Conservation (phyloP, 1,140 invertebrate genomes). For the Caenorhabditis brenneri region DNA sequence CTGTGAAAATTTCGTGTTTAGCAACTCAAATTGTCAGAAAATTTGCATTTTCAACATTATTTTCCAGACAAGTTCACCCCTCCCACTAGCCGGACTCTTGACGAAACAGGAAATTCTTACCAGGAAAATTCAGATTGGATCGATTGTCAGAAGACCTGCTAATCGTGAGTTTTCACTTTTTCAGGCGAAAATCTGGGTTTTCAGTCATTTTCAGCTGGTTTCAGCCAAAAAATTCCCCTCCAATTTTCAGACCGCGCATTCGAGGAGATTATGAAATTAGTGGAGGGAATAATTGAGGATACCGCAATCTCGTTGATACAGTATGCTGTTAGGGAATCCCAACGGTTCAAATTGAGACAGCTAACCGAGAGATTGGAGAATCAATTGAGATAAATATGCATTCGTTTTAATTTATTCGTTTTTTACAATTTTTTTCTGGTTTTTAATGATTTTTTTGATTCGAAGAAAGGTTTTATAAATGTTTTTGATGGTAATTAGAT, state of each 20-base stretch:
- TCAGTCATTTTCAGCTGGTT: background rate
- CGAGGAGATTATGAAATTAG: constrained; percentile 18
- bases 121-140: background rate
- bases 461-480: too few relatives aligned
- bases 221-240: background rate
- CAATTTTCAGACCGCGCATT: background rate
- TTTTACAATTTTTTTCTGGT: background rate
- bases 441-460: too few relatives aligned
- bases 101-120: background rate
- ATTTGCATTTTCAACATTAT: too few relatives aligned
- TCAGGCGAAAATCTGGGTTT: background rate
- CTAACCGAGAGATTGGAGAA: background rate
- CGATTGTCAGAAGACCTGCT: constrained; percentile 13
- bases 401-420: background rate
- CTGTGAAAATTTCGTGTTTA: too few relatives aligned
- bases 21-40: too few relatives aligned
- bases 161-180: background rate
- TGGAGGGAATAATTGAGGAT: background rate
- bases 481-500: too few relatives aligned
- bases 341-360: background rate
- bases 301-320: background rate
- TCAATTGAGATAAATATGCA: background rate
- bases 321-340: background rate
- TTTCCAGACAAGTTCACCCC: background rate
- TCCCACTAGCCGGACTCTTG: background rate